phyloP scores from a whole-genome alignment of 1,140 invertebrate species.

The Apis dorsata region DNA sequence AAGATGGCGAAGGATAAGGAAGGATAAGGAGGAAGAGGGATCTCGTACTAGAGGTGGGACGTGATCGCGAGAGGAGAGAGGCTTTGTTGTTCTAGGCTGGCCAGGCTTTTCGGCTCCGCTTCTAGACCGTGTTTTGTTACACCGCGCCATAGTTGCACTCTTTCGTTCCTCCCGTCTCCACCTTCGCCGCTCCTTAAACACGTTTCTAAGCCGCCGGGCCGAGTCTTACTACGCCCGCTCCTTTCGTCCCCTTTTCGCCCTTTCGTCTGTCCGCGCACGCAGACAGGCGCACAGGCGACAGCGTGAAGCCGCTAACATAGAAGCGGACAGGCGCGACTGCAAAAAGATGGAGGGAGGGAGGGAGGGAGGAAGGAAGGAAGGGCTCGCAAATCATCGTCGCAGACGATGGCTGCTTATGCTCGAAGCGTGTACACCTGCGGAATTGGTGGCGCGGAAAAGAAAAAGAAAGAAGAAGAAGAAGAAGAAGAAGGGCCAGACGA shows the following conservation, averaged over 20 bases:
- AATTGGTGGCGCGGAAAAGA: constrained; percentile 56
- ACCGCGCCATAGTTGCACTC: constrained; percentile 52
- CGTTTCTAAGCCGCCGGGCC: constrained; percentile 30
- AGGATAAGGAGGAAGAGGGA: constrained; percentile 21
- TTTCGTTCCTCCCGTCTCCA: constrained; percentile 40
- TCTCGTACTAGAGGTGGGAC: neutral
- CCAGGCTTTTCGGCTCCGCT: constrained; percentile 24
- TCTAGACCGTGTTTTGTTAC: constrained; percentile 58
- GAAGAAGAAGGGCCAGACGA: neutral
- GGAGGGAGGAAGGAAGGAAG: too few relatives aligned
- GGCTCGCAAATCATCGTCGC: constrained; percentile 29
- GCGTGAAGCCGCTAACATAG: constrained; percentile 14
- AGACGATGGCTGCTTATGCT: constrained; percentile 19
- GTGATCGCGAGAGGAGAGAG: constrained; percentile 40
- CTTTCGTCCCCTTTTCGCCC: constrained; percentile 19
- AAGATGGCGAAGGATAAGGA: constrained; percentile 11
- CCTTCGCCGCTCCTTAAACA: constrained; percentile 48
- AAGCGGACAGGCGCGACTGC: constrained; percentile 2
- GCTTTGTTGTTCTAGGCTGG: constrained; percentile 59
- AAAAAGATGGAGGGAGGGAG: too few relatives aligned
- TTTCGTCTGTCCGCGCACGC: constrained; percentile 20
- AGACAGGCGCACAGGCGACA: neutral
- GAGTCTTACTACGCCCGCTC: neutral
- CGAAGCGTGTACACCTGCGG: constrained; percentile 63
- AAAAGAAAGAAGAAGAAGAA: neutral